phyloP scores from a whole-genome alignment of 2,888 invertebrate genomes.

The Mesoligia furuncula region DNA sequence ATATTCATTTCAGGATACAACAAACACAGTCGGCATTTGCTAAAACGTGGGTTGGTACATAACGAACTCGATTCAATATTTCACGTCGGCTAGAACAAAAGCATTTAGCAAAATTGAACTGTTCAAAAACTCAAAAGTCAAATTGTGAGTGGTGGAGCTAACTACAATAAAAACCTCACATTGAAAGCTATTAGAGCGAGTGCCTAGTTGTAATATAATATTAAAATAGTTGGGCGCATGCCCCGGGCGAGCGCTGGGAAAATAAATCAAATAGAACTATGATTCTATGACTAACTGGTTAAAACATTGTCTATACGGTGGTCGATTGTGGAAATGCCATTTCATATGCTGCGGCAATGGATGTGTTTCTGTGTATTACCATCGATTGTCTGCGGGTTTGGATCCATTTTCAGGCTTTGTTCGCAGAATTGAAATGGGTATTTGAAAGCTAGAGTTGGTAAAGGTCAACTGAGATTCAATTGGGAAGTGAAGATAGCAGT shows the following conservation, averaged over 20 bases:
- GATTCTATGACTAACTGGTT: constrained; percentile 70
- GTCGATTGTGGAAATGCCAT: constrained; percentile 38
- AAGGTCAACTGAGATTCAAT: not conserved
- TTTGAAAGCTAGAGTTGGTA: not conserved
- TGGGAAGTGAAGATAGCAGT: not conserved
- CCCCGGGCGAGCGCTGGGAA: constrained; percentile 61
- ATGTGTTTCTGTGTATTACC: constrained; percentile 30
- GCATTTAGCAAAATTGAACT: constrained; percentile 63
- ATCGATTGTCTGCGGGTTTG: not conserved
- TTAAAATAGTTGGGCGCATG: constrained; percentile 77
- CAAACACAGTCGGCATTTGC: constrained; percentile 25
- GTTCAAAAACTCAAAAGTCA: constrained; percentile 67
- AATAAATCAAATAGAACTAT: constrained; percentile 77
- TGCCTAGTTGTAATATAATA: constrained; percentile 79
- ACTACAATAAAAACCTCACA: constrained; percentile 77
- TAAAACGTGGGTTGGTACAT: constrained; percentile 34
- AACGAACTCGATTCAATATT: constrained; percentile 51
- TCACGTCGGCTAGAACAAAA: constrained; percentile 51
- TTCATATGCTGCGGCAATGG: constrained; percentile 30
- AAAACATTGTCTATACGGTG: constrained; percentile 62
- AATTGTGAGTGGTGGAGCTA: constrained; percentile 65
- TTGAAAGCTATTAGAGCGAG: constrained; percentile 79
- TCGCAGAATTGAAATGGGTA: not conserved
- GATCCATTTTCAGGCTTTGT: constrained; percentile 7
- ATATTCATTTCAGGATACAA: constrained; percentile 29